A percentile compares a stretch with the other conserved stretches of the same genome.
Conservation (phyloP, 2,797 vertebrate species). For the Schizothorax lantsangensis region DNA sequence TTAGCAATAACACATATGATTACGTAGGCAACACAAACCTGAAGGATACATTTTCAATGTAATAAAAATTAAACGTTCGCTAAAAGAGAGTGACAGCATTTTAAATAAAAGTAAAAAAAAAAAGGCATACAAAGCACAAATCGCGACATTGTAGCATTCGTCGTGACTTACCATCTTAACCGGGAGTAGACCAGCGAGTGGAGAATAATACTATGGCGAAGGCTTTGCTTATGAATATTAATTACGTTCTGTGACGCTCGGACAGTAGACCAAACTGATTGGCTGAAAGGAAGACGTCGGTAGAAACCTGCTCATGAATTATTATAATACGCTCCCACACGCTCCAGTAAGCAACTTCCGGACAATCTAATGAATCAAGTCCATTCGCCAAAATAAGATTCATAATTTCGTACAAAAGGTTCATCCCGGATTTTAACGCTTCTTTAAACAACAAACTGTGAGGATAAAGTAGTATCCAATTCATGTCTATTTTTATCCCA, state of each 20-base stretch:
- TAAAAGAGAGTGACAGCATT: not conserved
- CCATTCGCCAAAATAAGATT: slow-evolving; percentile 3
- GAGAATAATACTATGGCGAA: not conserved
- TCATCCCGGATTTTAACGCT: not conserved
- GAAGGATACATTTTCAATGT: too few species aligned
- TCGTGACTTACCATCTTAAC: slow-evolving; percentile 47
- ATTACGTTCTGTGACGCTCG: slow-evolving; percentile 1
- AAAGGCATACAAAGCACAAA: not conserved
- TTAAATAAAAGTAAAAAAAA: not conserved
- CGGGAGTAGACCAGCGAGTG: not conserved
- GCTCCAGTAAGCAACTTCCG: too few species aligned
- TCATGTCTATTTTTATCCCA: not conserved
- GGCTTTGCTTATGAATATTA: not conserved
- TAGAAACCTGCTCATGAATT: not conserved
- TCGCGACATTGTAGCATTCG: not conserved
- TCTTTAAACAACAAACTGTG: not conserved
- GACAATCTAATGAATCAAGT: not conserved
- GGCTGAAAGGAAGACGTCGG: not conserved
- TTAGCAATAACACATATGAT: not conserved
- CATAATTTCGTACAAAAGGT: not conserved
- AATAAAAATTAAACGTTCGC: not conserved
- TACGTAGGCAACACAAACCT: not conserved
- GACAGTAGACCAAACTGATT: not conserved
- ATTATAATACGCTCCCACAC: not conserved
- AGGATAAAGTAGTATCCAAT: not conserved